Base-by-base conservation (phyloP, 2,888 invertebrate species). In the Opisthograptis luteolata region DNA sequence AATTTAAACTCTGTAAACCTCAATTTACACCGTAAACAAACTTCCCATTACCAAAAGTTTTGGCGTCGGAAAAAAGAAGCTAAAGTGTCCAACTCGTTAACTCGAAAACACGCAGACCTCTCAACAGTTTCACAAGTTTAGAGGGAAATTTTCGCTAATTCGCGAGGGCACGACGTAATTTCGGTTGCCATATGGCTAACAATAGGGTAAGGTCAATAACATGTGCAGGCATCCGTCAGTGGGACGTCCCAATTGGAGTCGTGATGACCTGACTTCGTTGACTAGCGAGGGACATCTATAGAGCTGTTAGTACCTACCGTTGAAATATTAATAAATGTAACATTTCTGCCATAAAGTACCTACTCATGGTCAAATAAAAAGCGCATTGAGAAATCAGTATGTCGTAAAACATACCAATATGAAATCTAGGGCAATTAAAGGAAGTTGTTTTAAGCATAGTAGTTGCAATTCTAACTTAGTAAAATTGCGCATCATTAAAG, bases 201-300 rank as follows among this genome's bases (percentile, higher is more conserved):
- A 83, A 87, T 86, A 81, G 85, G 81, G 80, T 73, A 79, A 82
- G 86, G 88, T 88, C 89, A 88, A 87, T 86, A 88, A 86, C 87
- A 87, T 81, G 79, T 73, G 76, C 76, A 75, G 75, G 79, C 76
- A 77, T 81, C 77, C 78, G 81, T 72, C 83, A 81, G 81, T 81
- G 77, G 84, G 81, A 77, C 83, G 84, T 75, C 76, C 81, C 81
- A 83, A 81, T 86, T 84, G 79, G 35, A 51, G 35, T 76, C 69
- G 69, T 69, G 74, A 74, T 83, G 84, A 78, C 80, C 83, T 73
- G 73, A 73, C 73, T 72, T 62, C 66, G 62, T 64, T 66, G 39
- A 40, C 55, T 59, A 17, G 22, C 47, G 52, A 46, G 56, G 56
- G 68, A 58, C 62, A 65, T 55, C 24, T 70, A 78, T 68, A 77